Evolutionary conservation across 2,888 invertebrate species (phyloP).

Genomic region (Tethea ocularis): DNA sequence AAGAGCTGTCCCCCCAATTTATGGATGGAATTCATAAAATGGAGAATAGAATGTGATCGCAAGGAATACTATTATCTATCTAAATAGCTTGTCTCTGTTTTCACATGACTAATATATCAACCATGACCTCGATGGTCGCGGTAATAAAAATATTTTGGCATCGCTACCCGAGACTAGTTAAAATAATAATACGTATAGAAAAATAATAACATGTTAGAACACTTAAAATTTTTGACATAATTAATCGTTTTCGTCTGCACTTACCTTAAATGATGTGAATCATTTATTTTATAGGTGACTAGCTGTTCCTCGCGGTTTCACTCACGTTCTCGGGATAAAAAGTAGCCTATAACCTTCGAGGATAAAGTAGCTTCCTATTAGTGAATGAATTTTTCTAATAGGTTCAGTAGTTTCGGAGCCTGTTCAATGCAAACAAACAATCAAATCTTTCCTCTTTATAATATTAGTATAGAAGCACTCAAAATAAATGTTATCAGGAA

Average conservation of each 20-base stretch:
- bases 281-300: not conserved
- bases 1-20: too few species aligned
- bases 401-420: too few species aligned
- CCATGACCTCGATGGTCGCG: not conserved
- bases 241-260: not conserved
- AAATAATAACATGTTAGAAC: not conserved
- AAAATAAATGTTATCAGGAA: not conserved
- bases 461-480: too few species aligned
- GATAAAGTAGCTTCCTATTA: too few species aligned
- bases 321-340: too few species aligned
- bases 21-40: too few species aligned
- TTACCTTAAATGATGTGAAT: not conserved
- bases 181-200: not conserved
- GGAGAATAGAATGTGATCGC: not conserved
- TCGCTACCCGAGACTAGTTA: not conserved
- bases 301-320: too few species aligned
- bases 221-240: not conserved
- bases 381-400: too few species aligned
- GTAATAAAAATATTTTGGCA: constrained; percentile 1
- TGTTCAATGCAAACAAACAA: too few species aligned
- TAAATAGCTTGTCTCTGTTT: not conserved
- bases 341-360: too few species aligned
- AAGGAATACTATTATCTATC: not conserved
- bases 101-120: not conserved
- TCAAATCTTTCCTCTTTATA: too few species aligned